A percentile compares a stretch with the other conserved stretches of the same genome.
Conservation (phyloP, 2,113 vertebrate genomes). For the Entelurus aequoreus region DNA sequence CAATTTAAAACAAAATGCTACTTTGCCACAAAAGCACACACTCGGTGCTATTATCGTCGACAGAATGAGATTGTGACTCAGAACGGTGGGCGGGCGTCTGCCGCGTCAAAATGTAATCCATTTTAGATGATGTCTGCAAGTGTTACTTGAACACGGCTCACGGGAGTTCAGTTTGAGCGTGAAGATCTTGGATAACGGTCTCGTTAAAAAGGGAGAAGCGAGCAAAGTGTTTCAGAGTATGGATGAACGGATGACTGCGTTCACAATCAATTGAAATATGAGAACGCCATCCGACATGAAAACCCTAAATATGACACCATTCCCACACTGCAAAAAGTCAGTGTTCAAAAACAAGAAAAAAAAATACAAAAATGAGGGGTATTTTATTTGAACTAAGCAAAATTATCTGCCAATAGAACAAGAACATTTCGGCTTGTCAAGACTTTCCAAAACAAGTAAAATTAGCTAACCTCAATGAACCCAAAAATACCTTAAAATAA, state of each 20-base stretch:
- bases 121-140: slow-evolving; percentile 26
- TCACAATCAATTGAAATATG: slow-evolving; percentile 17
- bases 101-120: slow-evolving; percentile 31
- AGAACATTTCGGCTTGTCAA: too few species aligned
- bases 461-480: too few species aligned
- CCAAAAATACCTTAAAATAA: too few species aligned
- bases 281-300: slow-evolving; percentile 1
- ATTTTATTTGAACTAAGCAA: too few species aligned
- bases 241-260: slow-evolving; percentile 31
- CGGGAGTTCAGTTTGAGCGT: slow-evolving; percentile 10
- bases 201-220: slow-evolving; percentile 14
- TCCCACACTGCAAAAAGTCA: neutral
- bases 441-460: too few species aligned
- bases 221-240: slow-evolving; percentile 17
- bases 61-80: slow-evolving; percentile 28
- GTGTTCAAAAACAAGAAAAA: too few species aligned
- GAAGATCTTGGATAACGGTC: slow-evolving; percentile 20
- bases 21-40: slow-evolving; percentile 27
- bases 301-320: slow-evolving; percentile 11
- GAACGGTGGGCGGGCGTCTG: slow-evolving; percentile 6
- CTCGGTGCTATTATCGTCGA: slow-evolving; percentile 24
- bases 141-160: slow-evolving; percentile 16
- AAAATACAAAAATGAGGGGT: too few species aligned
- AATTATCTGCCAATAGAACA: too few species aligned
- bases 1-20: slow-evolving; percentile 23